Conservation (phyloP, 2,113 vertebrate species). For the Erythrolamprus reginae region DNA sequence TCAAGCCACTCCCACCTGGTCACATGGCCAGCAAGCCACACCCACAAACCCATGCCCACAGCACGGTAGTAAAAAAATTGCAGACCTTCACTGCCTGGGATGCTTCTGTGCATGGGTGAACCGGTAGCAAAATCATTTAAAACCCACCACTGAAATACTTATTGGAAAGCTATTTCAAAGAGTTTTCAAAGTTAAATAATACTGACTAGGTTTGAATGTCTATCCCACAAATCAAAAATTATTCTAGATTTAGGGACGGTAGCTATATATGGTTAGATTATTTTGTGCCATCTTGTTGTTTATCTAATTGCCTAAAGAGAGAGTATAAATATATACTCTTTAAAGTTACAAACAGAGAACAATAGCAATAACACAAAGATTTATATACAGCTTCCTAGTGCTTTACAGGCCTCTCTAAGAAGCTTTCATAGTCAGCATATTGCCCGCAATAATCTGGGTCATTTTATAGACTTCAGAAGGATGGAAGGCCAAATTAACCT, state of each 20-base stretch:
- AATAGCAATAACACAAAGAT: neutral
- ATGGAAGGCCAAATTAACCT: neutral
- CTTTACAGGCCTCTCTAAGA: neutral
- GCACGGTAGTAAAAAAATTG: too few species aligned
- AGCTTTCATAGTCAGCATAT: neutral
- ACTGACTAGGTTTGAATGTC: neutral
- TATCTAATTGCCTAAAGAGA: neutral
- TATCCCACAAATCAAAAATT: neutral
- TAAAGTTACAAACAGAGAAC: neutral
- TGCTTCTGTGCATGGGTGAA: too few species aligned
- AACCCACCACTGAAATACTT: neutral
- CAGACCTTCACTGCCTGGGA: too few species aligned
- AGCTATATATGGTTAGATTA: neutral
- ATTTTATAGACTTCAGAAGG: neutral
- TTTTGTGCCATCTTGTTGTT: neutral
- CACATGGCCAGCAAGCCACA: too few species aligned
- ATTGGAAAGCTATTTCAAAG: neutral
- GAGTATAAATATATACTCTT: neutral
- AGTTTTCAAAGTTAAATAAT: neutral
- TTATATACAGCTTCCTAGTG: neutral
- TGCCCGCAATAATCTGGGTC: neutral
- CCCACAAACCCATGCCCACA: too few species aligned
- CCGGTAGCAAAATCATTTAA: too few species aligned
- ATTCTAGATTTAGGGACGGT: neutral
- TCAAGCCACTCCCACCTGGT: too few species aligned